Percentiles rank a stretch among this genome's conserved stretches.
These are phyloP conservation scores for Helostoma temminkii DNA, from an alignment of 2,797 vertebrate genomes.

Conservation along the genomic window DNA sequence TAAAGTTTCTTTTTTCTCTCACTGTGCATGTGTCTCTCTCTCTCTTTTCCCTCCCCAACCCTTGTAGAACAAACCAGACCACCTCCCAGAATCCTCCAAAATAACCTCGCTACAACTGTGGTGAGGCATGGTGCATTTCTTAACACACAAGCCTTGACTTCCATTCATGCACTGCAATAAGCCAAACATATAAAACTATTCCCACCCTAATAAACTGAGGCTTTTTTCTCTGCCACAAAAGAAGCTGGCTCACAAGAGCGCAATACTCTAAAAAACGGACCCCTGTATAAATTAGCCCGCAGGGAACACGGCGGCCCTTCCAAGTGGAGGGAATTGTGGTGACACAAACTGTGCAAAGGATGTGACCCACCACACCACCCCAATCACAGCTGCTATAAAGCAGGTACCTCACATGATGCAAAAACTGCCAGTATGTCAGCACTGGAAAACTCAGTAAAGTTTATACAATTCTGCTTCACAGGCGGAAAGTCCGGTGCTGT, in stretches of 20 bases:
- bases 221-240: slow-evolving; percentile 76
- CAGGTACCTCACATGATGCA: slow-evolving; percentile 65
- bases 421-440: slow-evolving; percentile 39
- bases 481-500: slow-evolving; percentile 29
- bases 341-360: slow-evolving; percentile 57
- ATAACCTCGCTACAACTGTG: slow-evolving; percentile 71
- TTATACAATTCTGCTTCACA: slow-evolving; percentile 45
- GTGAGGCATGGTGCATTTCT: slow-evolving; percentile 65
- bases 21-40: slow-evolving; percentile 39
- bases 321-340: slow-evolving; percentile 59
- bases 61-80: slow-evolving; percentile 70
- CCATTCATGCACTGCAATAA: slow-evolving; percentile 78
- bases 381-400: slow-evolving; percentile 62
- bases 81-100: slow-evolving; percentile 69
- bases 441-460: slow-evolving; percentile 49
- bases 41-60: slow-evolving; percentile 24
- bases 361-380: slow-evolving; percentile 48
- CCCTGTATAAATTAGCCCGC: slow-evolving; percentile 70
- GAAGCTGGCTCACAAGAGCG: slow-evolving; percentile 69
- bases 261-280: slow-evolving; percentile 60
- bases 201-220: slow-evolving; percentile 77
- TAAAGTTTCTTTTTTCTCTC: slow-evolving; percentile 46
- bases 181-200: slow-evolving; percentile 81
- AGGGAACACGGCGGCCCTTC: slow-evolving; percentile 58
- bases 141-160: slow-evolving; percentile 71